Evolutionary conservation across 2,797 vertebrate species (phyloP).

Genomic region (Girardinus metallicus): DNA sequence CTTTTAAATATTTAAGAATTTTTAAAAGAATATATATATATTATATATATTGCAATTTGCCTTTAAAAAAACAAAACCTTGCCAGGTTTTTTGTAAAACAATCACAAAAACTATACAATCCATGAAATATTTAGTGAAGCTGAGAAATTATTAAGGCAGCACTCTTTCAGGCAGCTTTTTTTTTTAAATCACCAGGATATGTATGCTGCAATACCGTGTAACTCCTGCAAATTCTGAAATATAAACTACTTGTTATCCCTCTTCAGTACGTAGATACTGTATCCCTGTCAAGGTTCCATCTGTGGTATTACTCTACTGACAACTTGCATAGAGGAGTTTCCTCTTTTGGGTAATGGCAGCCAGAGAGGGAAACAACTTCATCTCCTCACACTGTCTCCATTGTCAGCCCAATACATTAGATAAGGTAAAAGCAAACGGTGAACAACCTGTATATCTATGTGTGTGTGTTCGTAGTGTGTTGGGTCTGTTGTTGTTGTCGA

Average conservation of each 20-base stretch:
- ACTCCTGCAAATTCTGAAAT: not conserved
- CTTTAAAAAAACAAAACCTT: not conserved
- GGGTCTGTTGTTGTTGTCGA: conserved; percentile 26
- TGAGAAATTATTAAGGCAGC: not conserved
- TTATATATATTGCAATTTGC: not conserved
- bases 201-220: not conserved
- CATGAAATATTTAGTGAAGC: not conserved
- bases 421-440: conserved; percentile 35
- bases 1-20: not conserved
- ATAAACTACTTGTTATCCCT: conserved; percentile 1
- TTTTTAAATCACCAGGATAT: not conserved
- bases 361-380: conserved; percentile 38
- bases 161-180: not conserved
- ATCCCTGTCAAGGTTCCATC: conserved; percentile 37
- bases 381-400: conserved; percentile 37
- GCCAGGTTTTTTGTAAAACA: not conserved
- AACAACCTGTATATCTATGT: conserved; percentile 22
- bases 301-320: conserved; percentile 50
- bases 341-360: conserved; percentile 29
- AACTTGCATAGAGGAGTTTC: conserved; percentile 43
- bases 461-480: conserved; percentile 4
- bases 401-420: conserved; percentile 40
- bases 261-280: not conserved
- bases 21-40: no score
- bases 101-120: not conserved